A percentile compares a stretch with the other conserved stretches of the same genome.
Evolutionary conservation across 1,140 invertebrate genomes (phyloP).

Genomic region (Drosophila gunungcola): DNA sequence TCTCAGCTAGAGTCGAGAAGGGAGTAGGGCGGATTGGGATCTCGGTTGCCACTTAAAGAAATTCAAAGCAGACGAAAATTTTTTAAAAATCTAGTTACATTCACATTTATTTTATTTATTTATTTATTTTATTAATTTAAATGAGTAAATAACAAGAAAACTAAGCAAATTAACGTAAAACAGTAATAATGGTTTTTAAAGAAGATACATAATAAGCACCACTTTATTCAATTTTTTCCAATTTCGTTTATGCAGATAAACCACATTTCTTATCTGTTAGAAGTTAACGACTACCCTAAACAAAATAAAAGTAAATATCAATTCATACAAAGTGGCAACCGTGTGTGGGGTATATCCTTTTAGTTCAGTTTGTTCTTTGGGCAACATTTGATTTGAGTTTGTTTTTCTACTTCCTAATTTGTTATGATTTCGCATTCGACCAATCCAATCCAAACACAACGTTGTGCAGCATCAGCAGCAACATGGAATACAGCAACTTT

Average conservation of each 20-base stretch:
- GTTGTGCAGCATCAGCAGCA: slow-evolving; percentile 87
- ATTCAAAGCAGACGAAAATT: not conserved
- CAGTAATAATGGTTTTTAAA: too few species aligned
- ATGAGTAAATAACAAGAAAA: too few species aligned
- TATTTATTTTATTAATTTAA: too few species aligned
- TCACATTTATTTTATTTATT: too few species aligned
- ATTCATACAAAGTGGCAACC: not conserved
- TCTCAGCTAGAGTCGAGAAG: not conserved
- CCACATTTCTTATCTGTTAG: too few species aligned
- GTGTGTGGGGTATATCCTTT: not conserved
- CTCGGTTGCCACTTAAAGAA: not conserved
- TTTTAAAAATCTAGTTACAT: too few species aligned
- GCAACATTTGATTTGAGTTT: slow-evolving; percentile 42
- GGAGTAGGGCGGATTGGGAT: not conserved
- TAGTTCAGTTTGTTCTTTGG: slow-evolving; percentile 7
- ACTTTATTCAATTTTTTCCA: too few species aligned
- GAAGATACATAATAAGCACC: too few species aligned
- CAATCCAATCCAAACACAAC: slow-evolving; percentile 39
- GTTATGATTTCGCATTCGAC: slow-evolving; percentile 46
- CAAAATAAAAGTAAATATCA: too few species aligned
- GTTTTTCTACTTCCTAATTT: slow-evolving; percentile 46
- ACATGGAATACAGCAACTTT: slow-evolving; percentile 88
- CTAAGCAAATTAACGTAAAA: too few species aligned
- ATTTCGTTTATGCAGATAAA: too few species aligned
- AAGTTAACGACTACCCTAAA: too few species aligned